Conservation (phyloP, 2,113 vertebrate species). For the Entelurus aequoreus region DNA sequence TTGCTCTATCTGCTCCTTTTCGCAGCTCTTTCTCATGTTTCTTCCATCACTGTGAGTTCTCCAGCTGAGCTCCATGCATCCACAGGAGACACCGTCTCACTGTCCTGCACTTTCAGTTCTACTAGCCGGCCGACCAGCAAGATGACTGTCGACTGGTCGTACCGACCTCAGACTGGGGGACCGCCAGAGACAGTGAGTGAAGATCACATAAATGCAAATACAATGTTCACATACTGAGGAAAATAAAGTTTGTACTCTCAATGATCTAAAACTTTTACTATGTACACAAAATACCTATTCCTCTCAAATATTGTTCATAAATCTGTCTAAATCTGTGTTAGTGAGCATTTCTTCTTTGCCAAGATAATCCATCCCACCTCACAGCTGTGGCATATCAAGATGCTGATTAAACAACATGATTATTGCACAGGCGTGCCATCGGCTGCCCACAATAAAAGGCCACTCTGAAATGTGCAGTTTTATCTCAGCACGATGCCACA, state of each 20-base stretch:
- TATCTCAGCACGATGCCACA: no score
- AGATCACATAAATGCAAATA: not conserved
- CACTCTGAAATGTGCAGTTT: no score
- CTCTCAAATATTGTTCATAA: no score
- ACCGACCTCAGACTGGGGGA: slow-evolving; percentile 72
- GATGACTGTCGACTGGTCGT: slow-evolving; percentile 85
- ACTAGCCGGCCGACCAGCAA: slow-evolving; percentile 68
- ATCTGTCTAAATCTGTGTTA: no score
- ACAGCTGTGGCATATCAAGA: no score
- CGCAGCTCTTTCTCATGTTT: slow-evolving; percentile 56
- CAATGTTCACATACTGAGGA: not conserved
- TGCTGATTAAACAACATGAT: no score
- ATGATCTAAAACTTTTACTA: no score
- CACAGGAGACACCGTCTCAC: slow-evolving; percentile 64
- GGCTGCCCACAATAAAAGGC: no score
- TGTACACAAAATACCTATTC: no score
- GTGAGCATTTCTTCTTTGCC: no score
- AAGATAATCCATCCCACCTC: no score
- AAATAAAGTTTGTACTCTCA: not conserved
- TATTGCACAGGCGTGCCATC: no score
- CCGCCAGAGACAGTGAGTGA: slow-evolving; percentile 57
- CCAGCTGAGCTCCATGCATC: slow-evolving; percentile 72
- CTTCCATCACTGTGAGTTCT: slow-evolving; percentile 73
- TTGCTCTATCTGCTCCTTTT: not conserved
- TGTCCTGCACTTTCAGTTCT: slow-evolving; percentile 85